phyloP scores from a whole-genome alignment of 1,140 invertebrate species.

The Pinna nobilis region DNA sequence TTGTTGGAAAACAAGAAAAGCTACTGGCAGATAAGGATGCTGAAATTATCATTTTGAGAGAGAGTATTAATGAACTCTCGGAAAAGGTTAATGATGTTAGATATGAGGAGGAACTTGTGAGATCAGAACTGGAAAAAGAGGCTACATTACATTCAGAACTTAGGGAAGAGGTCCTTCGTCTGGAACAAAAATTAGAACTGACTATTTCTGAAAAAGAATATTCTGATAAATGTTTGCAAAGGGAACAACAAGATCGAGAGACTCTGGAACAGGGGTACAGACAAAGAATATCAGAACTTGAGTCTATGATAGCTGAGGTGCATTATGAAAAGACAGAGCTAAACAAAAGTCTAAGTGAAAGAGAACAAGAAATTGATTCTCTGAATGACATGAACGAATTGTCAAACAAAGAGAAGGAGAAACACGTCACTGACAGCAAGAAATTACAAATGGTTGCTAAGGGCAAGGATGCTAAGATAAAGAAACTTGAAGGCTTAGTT shows the following conservation, averaged over 20 bases:
- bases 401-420: constrained; percentile 24
- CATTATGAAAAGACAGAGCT: constrained; percentile 33
- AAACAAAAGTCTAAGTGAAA: constrained; percentile 14
- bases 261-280: too few relatives aligned
- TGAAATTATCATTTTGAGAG: constrained; percentile 36
- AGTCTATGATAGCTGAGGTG: too few relatives aligned
- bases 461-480: constrained; percentile 37
- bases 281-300: too few relatives aligned
- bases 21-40: constrained; percentile 27
- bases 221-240: too few relatives aligned
- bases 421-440: constrained; percentile 32
- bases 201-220: too few relatives aligned
- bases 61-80: constrained; percentile 43
- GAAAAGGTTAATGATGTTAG: constrained; percentile 48
- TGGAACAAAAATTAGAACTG: too few relatives aligned
- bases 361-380: constrained; percentile 15
- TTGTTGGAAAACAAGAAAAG: constrained; percentile 38
- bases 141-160: constrained; percentile 37
- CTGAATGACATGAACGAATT: constrained; percentile 4
- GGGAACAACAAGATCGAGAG: too few relatives aligned
- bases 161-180: constrained; percentile 6
- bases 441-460: constrained; percentile 32
- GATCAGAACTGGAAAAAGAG: constrained; percentile 43
- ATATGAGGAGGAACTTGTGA: constrained; percentile 44
- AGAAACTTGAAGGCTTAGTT: constrained; percentile 34